Evolutionary conservation across 2,888 invertebrate genomes (phyloP), one percentile per base, ranked within the genome.

Genomic region (Pseudococcus longispinus): DNA sequence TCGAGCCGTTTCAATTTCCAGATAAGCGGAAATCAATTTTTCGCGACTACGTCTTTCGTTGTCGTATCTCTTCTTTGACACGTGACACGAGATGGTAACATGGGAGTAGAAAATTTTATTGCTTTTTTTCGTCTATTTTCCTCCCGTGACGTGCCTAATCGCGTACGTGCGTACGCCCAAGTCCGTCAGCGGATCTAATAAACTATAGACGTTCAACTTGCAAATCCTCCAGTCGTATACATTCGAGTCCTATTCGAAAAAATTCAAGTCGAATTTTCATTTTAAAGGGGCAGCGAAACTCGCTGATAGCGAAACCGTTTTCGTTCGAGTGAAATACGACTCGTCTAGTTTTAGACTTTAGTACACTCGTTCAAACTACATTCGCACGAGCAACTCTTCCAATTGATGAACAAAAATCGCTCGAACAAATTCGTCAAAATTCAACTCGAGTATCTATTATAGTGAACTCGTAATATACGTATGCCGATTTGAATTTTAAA

Each of bases 21-120:
- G 65, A 65, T 65, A 65, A 65, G 65, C 26, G 65, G 65, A 65
- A 65, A 65, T 65, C 26, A 23, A 65, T 65, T 65, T 65, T 65
- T 26, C 26, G 15, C 26, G 26, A 65, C 9, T 65, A 65, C 11
- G 65, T 20, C 26, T 13, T 65, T 65, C 65, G 26, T 65, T 11
- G 15, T 9, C 65, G 60, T n/a, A 51, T 51, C 51, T 51, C 51
- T 51, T n/a, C 26, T 65, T 65, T 65, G 65, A 65, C 65, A 65
- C 65, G 65, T 65, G 65, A 65, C 26, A 65, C 65, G 65, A 65
- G 15, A 26, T 65, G 51, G 51, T 51, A 51, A 65, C 65, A 26
- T 26, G 65, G 9, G 65, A 65, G 26, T 65, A 65, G 1, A 65
- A 23, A 26, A 65, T 20, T 26, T 65, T 65, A 65, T 65, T 23